Evolutionary conservation across 2,797 vertebrate genomes (phyloP).

Genomic region (Smutsia temminckii): DNA sequence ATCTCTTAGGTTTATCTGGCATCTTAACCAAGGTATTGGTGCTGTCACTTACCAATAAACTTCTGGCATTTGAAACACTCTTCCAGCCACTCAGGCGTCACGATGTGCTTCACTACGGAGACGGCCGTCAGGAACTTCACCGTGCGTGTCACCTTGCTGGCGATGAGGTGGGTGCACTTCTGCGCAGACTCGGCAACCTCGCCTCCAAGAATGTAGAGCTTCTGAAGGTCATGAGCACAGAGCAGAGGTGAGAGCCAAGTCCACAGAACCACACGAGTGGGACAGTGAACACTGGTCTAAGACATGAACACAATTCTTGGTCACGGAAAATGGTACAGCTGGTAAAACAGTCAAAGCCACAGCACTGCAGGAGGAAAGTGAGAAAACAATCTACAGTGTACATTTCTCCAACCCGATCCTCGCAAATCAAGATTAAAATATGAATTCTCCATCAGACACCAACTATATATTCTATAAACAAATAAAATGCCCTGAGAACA

Average conservation of each 20-base stretch:
- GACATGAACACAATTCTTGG: background rate
- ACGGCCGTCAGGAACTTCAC: slow-evolving; percentile 97
- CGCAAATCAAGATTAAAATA: background rate
- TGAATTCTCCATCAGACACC: background rate
- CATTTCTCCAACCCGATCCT: accelerated
- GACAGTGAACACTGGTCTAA: background rate
- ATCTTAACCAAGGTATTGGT: background rate
- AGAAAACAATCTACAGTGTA: accelerated
- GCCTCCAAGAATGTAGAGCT: slow-evolving; percentile 94
- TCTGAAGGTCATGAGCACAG: slow-evolving; percentile 84
- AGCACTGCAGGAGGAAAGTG: background rate
- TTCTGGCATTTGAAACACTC: slow-evolving; percentile 95
- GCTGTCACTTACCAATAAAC: slow-evolving; percentile 90
- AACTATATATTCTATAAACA: too few relatives aligned
- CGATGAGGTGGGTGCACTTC: slow-evolving; percentile 95
- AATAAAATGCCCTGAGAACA: background rate
- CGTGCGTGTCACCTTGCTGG: slow-evolving; percentile 95
- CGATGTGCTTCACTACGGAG: slow-evolving; percentile 94
- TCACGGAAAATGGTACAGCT: accelerated
- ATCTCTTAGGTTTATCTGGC: background rate
- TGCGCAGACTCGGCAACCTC: slow-evolving; percentile 92
- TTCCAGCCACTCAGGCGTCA: slow-evolving; percentile 96
- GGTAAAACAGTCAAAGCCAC: background rate
- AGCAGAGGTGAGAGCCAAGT: background rate
- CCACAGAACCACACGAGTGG: background rate